Evolutionary conservation across 2,888 invertebrate species (phyloP).

Genomic region (Lasioglossum villosulum): DNA sequence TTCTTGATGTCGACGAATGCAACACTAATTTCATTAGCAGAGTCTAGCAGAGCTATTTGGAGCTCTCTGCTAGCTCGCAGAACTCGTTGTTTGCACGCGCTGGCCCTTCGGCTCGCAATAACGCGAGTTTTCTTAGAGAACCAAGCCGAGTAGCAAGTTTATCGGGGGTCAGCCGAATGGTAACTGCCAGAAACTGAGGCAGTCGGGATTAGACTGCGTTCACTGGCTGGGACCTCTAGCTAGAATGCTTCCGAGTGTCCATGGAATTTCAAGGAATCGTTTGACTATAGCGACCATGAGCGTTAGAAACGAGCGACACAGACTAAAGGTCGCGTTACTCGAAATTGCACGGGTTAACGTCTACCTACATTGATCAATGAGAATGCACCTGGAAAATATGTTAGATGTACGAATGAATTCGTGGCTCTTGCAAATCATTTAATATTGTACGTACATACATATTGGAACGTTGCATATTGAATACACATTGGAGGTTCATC

Average conservation of each 20-base stretch:
- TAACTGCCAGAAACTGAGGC: conserved; percentile 13
- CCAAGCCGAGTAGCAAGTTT: conserved; percentile 30
- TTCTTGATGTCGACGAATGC: neutral
- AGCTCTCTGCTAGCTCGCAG: neutral
- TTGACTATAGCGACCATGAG: conserved; percentile 37
- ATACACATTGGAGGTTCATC: neutral
- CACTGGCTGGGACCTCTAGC: conserved; percentile 28
- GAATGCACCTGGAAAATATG: neutral
- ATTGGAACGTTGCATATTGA: neutral
- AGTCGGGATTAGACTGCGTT: conserved; percentile 51
- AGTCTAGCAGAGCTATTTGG: neutral
- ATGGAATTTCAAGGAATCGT: conserved; percentile 64
- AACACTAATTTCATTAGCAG: neutral
- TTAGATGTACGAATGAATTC: neutral
- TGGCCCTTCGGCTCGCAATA: neutral
- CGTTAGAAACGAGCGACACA: conserved; percentile 43
- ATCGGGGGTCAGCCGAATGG: conserved; percentile 50
- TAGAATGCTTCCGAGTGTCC: conserved; percentile 43
- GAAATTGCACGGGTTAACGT: neutral
- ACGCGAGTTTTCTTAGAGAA: conserved; percentile 31
- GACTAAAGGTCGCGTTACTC: neutral
- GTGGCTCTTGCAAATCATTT: neutral
- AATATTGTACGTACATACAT: neutral
- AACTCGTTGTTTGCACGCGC: conserved; percentile 11
- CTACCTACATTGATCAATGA: neutral